phyloP scores from a whole-genome alignment of 2,797 vertebrate species.

The Chromobotia macracanthus region DNA sequence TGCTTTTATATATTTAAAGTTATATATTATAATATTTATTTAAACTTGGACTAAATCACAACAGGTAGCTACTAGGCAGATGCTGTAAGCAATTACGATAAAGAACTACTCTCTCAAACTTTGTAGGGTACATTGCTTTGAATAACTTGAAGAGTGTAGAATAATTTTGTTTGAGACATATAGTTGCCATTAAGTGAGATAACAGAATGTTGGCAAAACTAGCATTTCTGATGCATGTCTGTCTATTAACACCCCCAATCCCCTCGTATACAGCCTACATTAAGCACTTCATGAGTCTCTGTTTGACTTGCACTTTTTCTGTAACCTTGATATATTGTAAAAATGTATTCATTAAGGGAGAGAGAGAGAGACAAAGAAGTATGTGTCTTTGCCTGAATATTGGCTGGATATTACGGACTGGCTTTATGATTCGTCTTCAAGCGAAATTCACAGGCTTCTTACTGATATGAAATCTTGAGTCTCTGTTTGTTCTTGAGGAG shows the following conservation, averaged over 20 bases:
- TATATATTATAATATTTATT: too few species aligned
- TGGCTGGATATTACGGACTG: constrained; percentile 4
- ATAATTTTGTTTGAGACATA: neutral
- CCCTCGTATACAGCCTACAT: neutral
- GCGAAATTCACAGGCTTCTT: constrained; percentile 27
- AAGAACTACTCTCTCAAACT: neutral
- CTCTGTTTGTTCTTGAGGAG: constrained; percentile 27
- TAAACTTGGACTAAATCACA: too few species aligned
- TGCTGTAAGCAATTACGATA: too few species aligned
- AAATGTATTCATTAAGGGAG: constrained; percentile 17
- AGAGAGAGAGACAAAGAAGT: neutral
- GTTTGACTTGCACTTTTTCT: constrained; percentile 37
- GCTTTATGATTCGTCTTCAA: constrained; percentile 18
- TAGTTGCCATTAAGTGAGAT: neutral
- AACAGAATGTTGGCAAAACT: neutral
- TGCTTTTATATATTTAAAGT: too few species aligned
- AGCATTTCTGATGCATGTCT: neutral
- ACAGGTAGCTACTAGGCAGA: too few species aligned
- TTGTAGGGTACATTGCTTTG: neutral
- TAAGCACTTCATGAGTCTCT: neutral
- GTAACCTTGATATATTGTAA: constrained; percentile 47
- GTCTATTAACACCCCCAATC: neutral
- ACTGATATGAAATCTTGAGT: constrained; percentile 39
- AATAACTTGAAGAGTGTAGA: neutral
- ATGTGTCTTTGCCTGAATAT: constrained; percentile 23